phyloP scores from a whole-genome alignment of 2,113 vertebrate species.

The Heterocephalus glaber region DNA sequence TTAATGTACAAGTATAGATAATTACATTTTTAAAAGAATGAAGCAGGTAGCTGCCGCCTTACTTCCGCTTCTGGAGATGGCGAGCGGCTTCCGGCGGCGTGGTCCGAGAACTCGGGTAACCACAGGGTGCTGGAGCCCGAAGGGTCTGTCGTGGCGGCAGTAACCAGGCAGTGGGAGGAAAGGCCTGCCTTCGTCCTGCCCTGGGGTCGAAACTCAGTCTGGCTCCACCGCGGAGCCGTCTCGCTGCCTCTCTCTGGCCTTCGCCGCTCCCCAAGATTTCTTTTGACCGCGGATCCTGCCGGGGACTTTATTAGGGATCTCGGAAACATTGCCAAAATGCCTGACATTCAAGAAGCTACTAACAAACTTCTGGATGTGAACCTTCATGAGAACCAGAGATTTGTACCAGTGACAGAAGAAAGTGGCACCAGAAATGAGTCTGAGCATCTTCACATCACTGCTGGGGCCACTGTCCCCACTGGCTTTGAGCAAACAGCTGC shows the following conservation, averaged over 20 bases:
- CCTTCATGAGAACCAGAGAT: constrained; percentile 47
- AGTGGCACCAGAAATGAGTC: not conserved
- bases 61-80: constrained; percentile 73
- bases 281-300: not conserved
- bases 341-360: constrained; percentile 63
- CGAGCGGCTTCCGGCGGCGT: constrained; percentile 23
- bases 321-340: constrained; percentile 70
- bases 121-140: fast-evolving
- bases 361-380: constrained; percentile 66
- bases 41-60: fast-evolving
- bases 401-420: constrained; percentile 28
- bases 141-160: not conserved
- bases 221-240: no score
- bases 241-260: not conserved
- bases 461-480: constrained; percentile 97
- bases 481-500: constrained; percentile 95
- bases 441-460: constrained; percentile 82
- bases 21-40: constrained; percentile 6
- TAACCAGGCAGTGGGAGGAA: not conserved
- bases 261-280: not conserved
- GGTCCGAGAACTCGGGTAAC: fast-evolving
- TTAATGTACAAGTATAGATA: not conserved
- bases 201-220: fast-evolving
- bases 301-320: not conserved
- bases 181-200: not conserved